Conservation (phyloP, 2,888 invertebrate species). For the Peribatodes rhomboidaria region DNA sequence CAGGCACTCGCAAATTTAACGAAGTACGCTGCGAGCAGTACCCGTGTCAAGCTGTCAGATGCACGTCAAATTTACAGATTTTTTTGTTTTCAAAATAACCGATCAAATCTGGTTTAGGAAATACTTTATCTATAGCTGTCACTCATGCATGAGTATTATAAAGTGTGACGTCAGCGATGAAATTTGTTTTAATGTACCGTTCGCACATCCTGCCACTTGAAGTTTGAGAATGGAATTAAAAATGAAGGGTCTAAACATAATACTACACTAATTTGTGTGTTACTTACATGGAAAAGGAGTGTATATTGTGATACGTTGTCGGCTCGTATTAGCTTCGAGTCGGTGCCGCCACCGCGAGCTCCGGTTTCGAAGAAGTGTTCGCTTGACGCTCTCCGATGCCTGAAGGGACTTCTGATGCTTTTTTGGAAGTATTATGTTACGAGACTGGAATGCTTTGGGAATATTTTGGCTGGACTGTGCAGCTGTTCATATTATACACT, state of each 20-base stretch:
- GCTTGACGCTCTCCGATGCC: conserved; percentile 74
- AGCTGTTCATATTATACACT: background rate
- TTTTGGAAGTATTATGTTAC: conserved; percentile 55
- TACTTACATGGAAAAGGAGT: conserved; percentile 75
- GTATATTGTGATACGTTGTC: conserved; percentile 83
- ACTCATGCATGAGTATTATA: conserved; percentile 37
- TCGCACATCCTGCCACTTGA: conserved; percentile 62
- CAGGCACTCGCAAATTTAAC: conserved; percentile 72
- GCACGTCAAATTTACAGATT: conserved; percentile 77
- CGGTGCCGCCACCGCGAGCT: conserved; percentile 59
- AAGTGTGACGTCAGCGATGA: background rate
- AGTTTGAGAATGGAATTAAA: conserved; percentile 71
- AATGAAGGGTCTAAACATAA: conserved; percentile 77
- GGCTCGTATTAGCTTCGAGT: conserved; percentile 68
- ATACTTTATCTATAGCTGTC: conserved; percentile 42
- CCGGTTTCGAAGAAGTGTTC: conserved; percentile 83
- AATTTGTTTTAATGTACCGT: conserved; percentile 43
- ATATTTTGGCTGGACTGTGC: conserved; percentile 24
- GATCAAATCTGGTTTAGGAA: conserved; percentile 69
- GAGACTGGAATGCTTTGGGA: conserved; percentile 37
- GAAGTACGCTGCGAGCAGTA: conserved; percentile 78
- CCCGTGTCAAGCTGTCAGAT: conserved; percentile 83
- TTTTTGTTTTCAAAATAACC: conserved; percentile 66
- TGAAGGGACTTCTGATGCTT: conserved; percentile 57
- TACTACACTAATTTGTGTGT: conserved; percentile 81